Conservation (phyloP, 2,113 vertebrate genomes). For the Percina caprodes region DNA sequence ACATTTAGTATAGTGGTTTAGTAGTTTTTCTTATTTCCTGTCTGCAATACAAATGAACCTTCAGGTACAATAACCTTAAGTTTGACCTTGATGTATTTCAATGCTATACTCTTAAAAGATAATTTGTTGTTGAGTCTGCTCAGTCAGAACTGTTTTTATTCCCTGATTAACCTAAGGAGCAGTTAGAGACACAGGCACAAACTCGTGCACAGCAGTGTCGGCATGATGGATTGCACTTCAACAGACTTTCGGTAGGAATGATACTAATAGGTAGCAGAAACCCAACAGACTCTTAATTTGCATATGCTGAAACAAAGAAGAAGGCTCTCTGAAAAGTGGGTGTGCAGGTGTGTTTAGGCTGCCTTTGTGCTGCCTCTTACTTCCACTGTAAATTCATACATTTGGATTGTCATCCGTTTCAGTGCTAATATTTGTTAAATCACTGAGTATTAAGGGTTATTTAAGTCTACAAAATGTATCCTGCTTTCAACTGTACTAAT, state of each 20-base stretch:
- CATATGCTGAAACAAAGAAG: neutral
- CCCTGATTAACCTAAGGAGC: neutral
- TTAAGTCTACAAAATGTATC: neutral
- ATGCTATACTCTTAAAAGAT: neutral
- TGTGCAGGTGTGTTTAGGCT: neutral
- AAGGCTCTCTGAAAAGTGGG: neutral
- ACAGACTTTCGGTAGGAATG: neutral
- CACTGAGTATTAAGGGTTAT: neutral
- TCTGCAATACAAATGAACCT: neutral
- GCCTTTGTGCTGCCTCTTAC: neutral
- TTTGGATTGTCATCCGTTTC: conserved; percentile 6
- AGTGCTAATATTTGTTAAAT: conserved; percentile 11
- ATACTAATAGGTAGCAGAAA: conserved; percentile 9
- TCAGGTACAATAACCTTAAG: neutral
- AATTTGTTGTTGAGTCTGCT: neutral
- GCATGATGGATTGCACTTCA: conserved; percentile 6
- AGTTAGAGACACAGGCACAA: neutral
- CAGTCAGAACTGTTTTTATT: neutral
- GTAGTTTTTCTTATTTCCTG: neutral
- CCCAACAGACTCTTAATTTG: neutral
- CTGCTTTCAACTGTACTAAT: conserved; percentile 19
- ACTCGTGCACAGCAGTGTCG: neutral
- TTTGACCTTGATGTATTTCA: neutral
- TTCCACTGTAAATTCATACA: neutral
- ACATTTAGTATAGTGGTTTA: neutral